These are phyloP conservation scores for Orchestia grillus DNA, from an alignment of 1,140 invertebrate species.

Conservation along the genomic window DNA sequence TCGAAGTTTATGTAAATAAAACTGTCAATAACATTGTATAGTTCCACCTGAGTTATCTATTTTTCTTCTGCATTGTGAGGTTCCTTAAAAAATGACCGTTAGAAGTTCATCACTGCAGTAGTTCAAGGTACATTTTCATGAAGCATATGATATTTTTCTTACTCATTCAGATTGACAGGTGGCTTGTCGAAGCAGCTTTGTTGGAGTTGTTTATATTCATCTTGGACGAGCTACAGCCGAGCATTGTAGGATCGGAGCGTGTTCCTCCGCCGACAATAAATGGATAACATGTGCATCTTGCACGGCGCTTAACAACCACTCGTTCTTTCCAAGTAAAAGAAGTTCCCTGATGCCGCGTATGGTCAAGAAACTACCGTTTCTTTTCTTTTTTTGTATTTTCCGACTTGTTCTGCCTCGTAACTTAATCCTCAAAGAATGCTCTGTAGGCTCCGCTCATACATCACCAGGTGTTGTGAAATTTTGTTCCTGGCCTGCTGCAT, in stretches of 20 bases:
- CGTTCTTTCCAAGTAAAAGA: background rate
- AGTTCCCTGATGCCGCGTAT: background rate
- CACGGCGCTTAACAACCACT: background rate
- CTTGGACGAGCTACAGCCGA: background rate
- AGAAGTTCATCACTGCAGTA: background rate
- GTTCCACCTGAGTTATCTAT: background rate
- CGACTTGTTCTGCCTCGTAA: background rate
- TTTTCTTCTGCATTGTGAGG: background rate
- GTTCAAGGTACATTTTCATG: background rate
- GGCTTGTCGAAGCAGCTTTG: background rate
- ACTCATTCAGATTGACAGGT: background rate
- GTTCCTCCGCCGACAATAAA: background rate
- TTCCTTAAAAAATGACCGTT: background rate
- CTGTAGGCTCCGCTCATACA: background rate
- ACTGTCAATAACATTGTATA: too few species aligned
- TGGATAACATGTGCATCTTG: background rate
- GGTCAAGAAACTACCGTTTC: background rate
- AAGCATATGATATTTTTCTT: background rate
- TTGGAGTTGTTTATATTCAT: background rate
- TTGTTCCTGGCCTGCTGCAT: background rate
- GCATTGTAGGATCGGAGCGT: background rate
- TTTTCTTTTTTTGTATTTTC: background rate
- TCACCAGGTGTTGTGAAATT: background rate
- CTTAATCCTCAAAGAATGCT: background rate
- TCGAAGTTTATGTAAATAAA: background rate